Evolutionary conservation across 2,888 invertebrate genomes (phyloP), one percentile per base, ranked within the genome.

Genomic region (Choristoneura rosaceana): DNA sequence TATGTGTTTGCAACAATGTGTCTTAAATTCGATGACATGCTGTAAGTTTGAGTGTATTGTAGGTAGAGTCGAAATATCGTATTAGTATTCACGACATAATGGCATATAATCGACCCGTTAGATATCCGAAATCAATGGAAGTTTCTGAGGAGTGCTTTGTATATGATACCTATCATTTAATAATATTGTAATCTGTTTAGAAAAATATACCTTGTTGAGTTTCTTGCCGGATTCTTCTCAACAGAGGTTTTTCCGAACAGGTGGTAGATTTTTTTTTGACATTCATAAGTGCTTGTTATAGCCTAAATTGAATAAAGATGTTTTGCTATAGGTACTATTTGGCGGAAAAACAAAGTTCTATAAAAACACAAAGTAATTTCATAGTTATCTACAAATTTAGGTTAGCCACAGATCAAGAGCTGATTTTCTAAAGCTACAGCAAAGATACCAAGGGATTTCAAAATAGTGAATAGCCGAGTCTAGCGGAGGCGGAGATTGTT

Each of bases 401-500:
- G 55, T 25, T 55, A 55, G 9, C 25, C 12, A 25, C 12, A 55
- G 55, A 25, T 25, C 25, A 55, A 25, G 25, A 55, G 55, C 55
- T 55, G 55, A 55, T 55, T 55, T 55, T 55, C 25, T 25, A 55
- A 55, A 55, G 55, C 55, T 55, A 25, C 25, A 55, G 55, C 55
- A 55, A 55, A 55, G 55, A 60, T 61, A 9, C 58, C 66, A 59
- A 34, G 5, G 41, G 64, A 64, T 70, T 64, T 65, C 64, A 64
- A 65, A 60, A 65, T 47, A 60, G 60, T 60, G 59, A 70, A 52
- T 50, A 50, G 70, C 38, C 15, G 50, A 15, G n/a, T 60, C 68
- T 10, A 52, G 33, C 33, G 63, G 43, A 69, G 34, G 47, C n/a
- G 64, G 43, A 41, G 69, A 45, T 52, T 70, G 65, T 70, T 70